Conservation (phyloP, 2,113 vertebrate species). For the Fukomys damarensis region DNA sequence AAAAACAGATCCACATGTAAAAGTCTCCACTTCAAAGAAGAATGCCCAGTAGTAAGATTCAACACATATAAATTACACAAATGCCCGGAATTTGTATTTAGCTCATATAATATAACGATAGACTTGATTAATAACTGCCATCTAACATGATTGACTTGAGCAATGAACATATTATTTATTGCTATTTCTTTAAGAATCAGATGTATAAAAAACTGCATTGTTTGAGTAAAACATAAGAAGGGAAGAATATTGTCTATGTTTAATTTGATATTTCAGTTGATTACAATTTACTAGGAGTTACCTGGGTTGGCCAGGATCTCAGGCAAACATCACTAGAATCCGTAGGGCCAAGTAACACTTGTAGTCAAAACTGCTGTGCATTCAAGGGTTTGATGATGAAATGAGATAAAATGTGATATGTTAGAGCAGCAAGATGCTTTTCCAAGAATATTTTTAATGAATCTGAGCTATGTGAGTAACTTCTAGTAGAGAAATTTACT, state of each 20-base stretch:
- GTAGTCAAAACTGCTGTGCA: not conserved
- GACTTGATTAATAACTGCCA: not conserved
- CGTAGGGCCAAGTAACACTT: not conserved
- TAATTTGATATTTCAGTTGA: not conserved
- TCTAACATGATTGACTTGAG: not conserved
- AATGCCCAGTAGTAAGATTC: not conserved
- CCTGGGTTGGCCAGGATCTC: not conserved
- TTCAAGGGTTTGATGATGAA: not conserved
- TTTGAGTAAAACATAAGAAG: not conserved
- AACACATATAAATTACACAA: not conserved
- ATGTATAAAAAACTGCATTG: not conserved
- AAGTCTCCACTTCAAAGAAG: slow-evolving; percentile 36
- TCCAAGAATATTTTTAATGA: slow-evolving; percentile 34
- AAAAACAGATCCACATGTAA: not conserved
- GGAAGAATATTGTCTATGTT: not conserved
- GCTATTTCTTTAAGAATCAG: not conserved
- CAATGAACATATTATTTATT: not conserved
- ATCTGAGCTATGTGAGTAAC: slow-evolving; percentile 38
- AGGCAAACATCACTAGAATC: not conserved
- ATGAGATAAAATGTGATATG: not conserved
- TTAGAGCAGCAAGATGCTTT: slow-evolving; percentile 23
- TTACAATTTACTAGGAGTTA: not conserved
- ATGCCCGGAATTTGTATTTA: not conserved
- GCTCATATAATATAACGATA: not conserved
- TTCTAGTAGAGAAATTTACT: not conserved